Evolutionary conservation across 2,888 invertebrate genomes (phyloP).

Genomic region (Acrobasis repandana): DNA sequence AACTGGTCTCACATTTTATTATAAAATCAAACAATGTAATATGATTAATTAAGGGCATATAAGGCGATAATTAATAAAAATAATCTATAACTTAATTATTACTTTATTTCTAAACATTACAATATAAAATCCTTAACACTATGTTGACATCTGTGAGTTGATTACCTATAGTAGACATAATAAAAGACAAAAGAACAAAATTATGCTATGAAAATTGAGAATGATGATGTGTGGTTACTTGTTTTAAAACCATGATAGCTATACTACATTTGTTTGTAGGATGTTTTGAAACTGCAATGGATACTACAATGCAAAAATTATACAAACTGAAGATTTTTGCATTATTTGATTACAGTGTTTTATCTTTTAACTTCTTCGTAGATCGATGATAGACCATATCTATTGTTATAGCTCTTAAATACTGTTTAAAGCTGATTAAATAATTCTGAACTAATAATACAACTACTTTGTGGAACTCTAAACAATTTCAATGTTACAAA

Average conservation of each 20-base stretch:
- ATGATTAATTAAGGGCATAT: not conserved
- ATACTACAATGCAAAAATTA: too few relatives aligned
- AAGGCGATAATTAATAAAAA: conserved; percentile 12
- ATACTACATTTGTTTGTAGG: too few relatives aligned
- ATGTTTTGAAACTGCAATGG: too few relatives aligned
- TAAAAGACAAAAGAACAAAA: not conserved
- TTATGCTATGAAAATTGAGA: not conserved
- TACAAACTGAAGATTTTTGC: too few relatives aligned
- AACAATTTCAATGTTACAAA: not conserved
- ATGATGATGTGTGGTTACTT: not conserved
- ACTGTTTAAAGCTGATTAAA: not conserved
- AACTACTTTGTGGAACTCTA: not conserved
- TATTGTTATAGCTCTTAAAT: not conserved
- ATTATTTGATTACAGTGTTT: too few relatives aligned
- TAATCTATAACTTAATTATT: conserved; percentile 18
- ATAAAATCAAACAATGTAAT: not conserved
- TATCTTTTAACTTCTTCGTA: too few relatives aligned
- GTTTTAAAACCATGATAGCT: not conserved
- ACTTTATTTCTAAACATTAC: conserved; percentile 59
- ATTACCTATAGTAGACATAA: conserved; percentile 11
- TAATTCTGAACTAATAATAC: not conserved
- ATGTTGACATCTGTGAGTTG: conserved; percentile 28
- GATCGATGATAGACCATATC: not conserved
- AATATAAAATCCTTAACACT: conserved; percentile 56
- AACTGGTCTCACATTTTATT: not conserved